Base-by-base conservation (phyloP, 2,113 vertebrate genomes). In the Chaenogobius annularis region DNA sequence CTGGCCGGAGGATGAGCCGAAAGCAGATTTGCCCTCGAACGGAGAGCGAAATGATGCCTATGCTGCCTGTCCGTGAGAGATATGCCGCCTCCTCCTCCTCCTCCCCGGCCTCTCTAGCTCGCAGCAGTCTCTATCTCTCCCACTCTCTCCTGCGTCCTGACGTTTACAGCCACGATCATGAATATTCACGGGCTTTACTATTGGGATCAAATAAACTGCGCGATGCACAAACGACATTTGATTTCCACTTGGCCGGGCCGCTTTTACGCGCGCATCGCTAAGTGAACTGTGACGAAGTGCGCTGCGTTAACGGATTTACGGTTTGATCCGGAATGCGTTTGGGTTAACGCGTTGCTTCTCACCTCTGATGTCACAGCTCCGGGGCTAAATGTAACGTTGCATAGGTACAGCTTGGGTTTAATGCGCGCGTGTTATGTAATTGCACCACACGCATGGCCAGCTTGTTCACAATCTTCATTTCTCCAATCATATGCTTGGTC, bases 161-260 rank as follows among this genome's bases (percentile, higher is more conserved):
- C 89, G 91, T 90, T 75, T 5, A 37, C 74, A 84, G 83, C 76
- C 85, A 72, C 81, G 58, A 61, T 87, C 91, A 92, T 92, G 88
- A 91, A 93, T 94, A 92, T 91, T 88, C 88, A 93, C 46, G 67
- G 69, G 72, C 72, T 37, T 72, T 64, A 61, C 67, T 69, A 62
- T 75, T 56, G 65, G 83, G 78, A 66, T 78, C 23, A 70, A 78
- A 89, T 66, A 86, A 83, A 79, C 75, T 74, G 48, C 31, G 61
- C 35, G 7, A 66, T 23, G 11, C 40, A 46, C 40, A 65, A n/a
- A 56, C 58, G 40, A 48, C 35, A 14, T 52, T 52, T n/a, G 50
- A 50, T 63, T 76, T 81, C 40, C 78, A 69, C 76, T 70, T 14
- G 48, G 72, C 5, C 22, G 56, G 35, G 61, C 74, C 31, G 31